Conservation (phyloP, 2,797 vertebrate species). For the Tapirus indicus region DNA sequence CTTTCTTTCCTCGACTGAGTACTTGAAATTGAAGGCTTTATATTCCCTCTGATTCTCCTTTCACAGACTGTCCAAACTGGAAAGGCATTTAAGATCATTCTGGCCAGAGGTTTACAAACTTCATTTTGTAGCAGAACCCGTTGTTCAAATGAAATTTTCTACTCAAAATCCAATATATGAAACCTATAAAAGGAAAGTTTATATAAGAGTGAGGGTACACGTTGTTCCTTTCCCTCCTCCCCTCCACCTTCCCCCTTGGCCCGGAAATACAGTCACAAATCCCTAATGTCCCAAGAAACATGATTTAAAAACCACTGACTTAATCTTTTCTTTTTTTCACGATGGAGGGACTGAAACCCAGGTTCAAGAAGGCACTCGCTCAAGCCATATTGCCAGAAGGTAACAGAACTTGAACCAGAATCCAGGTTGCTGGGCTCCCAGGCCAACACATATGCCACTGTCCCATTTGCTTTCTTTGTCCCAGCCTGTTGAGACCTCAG, state of each 20-base stretch:
- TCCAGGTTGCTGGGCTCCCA: background rate
- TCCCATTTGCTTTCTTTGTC: background rate
- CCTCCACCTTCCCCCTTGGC: background rate
- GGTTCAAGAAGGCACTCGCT: background rate
- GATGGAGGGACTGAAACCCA: background rate
- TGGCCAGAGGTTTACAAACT: constrained; percentile 50
- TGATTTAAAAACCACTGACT: background rate
- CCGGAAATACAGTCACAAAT: background rate
- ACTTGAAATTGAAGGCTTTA: constrained; percentile 20
- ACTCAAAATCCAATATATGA: background rate
- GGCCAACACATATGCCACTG: fast-evolving
- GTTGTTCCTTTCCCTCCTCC: background rate
- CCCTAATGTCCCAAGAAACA: background rate
- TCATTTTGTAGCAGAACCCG: constrained; percentile 24
- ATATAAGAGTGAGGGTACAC: background rate
- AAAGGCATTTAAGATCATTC: constrained; percentile 47
- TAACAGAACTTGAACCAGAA: background rate
- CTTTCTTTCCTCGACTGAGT: background rate
- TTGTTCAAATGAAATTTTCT: constrained; percentile 24
- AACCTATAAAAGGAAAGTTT: background rate
- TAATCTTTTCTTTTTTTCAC: background rate
- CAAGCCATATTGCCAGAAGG: too few species aligned
- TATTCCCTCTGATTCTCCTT: background rate
- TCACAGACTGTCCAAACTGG: background rate
- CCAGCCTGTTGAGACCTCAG: background rate